Evolutionary conservation across 1,140 invertebrate species (phyloP).

Genomic region (Drosophila nasuta): DNA sequence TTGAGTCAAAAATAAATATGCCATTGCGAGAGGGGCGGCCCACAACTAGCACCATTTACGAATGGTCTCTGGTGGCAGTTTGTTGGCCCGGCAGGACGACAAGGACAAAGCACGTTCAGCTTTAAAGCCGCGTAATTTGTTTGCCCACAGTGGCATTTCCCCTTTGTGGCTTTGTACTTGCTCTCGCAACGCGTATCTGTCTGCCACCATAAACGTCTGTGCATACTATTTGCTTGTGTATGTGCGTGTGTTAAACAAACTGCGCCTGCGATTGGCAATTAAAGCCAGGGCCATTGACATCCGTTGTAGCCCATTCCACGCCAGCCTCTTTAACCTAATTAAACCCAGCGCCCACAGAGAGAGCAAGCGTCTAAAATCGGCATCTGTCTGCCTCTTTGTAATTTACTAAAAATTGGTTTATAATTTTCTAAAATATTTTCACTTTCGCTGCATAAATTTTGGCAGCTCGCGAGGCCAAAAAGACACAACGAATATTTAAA

Average conservation of each 20-base stretch:
- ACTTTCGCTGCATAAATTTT: conserved; percentile 60
- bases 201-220: conserved; percentile 8
- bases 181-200: not conserved
- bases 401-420: conserved; percentile 75
- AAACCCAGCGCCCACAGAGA: conserved; percentile 51
- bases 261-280: conserved; percentile 58
- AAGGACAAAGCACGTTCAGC: conserved; percentile 40
- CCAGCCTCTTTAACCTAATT: conserved; percentile 77
- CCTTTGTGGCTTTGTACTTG: conserved; percentile 37
- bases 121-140: conserved; percentile 80
- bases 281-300: conserved; percentile 66
- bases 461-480: conserved; percentile 2
- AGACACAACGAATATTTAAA: conserved; percentile 56
- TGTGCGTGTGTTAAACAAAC: conserved; percentile 51
- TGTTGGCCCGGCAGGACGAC: conserved; percentile 14
- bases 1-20: conserved; percentile 70
- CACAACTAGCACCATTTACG: conserved; percentile 31
- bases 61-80: conserved; percentile 20
- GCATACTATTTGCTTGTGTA: conserved; percentile 10
- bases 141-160: conserved; percentile 38
- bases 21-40: conserved; percentile 51
- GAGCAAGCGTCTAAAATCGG: conserved; percentile 24
- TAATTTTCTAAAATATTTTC: conserved; percentile 71
- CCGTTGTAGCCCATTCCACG: conserved; percentile 19
- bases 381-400: conserved; percentile 49